Conservation (phyloP, 2,113 vertebrate species). For the Erythrolamprus reginae region DNA sequence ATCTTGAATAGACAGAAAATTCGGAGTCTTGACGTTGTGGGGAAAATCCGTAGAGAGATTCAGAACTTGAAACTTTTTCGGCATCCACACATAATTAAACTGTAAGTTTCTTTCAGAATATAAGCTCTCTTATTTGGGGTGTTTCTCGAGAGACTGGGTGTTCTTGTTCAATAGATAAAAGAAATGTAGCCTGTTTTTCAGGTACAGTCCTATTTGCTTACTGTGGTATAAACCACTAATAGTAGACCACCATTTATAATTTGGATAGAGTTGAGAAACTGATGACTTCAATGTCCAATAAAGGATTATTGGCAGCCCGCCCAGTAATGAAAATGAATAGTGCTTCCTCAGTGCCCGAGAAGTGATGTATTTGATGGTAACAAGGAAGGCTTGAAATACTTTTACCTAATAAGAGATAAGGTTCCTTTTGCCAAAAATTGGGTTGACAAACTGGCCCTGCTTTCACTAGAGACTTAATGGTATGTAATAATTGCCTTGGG, state of each 20-base stretch:
- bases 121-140: not conserved
- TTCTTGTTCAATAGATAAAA: not conserved
- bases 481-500: not conserved
- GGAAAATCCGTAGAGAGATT: conserved; percentile 96
- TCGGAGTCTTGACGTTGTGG: conserved; percentile 96
- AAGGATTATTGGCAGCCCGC: not conserved
- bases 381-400: not conserved
- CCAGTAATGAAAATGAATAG: not conserved
- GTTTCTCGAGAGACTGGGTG: not conserved
- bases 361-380: not conserved
- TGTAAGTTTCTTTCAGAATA: conserved; percentile 77
- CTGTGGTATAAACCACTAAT: not conserved
- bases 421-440: not conserved
- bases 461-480: not conserved
- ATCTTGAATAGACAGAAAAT: conserved; percentile 98
- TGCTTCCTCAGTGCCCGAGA: not conserved
- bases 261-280: not conserved
- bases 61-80: conserved; percentile 99
- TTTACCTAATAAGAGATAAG: not conserved
- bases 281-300: not conserved
- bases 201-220: not conserved
- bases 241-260: not conserved
- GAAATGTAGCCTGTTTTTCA: not conserved
- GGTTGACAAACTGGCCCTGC: not conserved
- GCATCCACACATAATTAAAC: conserved; percentile 98